A percentile compares a stretch with the other conserved stretches of the same genome.
Evolutionary conservation across 2,113 vertebrate genomes (phyloP).

Genomic region (Tachycineta bicolor): DNA sequence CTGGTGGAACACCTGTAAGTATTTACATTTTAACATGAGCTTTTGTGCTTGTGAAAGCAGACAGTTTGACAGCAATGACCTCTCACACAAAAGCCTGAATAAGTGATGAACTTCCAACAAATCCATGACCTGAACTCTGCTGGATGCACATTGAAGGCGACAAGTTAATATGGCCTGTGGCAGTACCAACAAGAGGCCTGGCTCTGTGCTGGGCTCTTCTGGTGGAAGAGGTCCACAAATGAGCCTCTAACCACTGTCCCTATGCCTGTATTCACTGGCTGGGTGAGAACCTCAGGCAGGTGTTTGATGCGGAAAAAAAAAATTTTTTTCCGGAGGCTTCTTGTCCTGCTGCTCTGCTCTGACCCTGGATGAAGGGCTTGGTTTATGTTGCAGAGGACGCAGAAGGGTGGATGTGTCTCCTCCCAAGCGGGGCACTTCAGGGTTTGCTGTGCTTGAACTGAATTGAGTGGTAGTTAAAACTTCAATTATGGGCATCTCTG

Average conservation of each 20-base stretch:
- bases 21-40: conserved; percentile 65
- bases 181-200: neutral
- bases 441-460: neutral
- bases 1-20: conserved; percentile 65
- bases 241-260: neutral
- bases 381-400: neutral
- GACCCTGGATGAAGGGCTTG: neutral
- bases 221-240: neutral
- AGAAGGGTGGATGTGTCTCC: neutral
- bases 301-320: neutral
- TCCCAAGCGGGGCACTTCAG: neutral
- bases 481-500: conserved; percentile 39
- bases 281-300: neutral
- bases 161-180: conserved; percentile 51
- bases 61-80: conserved; percentile 62
- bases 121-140: conserved; percentile 65
- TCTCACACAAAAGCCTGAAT: conserved; percentile 61
- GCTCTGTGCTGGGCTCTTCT: neutral
- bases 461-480: neutral
- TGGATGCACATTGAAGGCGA: conserved; percentile 40
- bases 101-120: conserved; percentile 63
- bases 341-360: neutral
- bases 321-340: neutral
- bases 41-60: conserved; percentile 66
- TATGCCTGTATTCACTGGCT: neutral